These are phyloP conservation scores for Lates calcarifer DNA, from an alignment of 2,113 vertebrate species.

Conservation along the genomic window DNA sequence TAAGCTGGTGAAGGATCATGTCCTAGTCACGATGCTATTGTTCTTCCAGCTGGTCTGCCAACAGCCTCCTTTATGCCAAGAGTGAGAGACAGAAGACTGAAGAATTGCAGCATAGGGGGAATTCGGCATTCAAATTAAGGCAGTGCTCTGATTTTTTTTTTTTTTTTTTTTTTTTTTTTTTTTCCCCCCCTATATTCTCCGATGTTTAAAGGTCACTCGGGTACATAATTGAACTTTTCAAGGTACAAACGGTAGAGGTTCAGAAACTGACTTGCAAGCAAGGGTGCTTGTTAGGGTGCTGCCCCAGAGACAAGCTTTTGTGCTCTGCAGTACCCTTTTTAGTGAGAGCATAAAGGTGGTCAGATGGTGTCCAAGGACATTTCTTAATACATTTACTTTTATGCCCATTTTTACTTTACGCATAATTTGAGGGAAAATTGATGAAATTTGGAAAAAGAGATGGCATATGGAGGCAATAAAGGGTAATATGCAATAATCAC, in stretches of 20 bases:
- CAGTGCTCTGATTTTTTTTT: constrained; percentile 21
- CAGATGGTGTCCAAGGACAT: not conserved
- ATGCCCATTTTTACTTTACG: not conserved
- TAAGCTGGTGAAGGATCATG: constrained; percentile 25
- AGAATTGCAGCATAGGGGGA: not conserved
- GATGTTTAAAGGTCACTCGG: constrained; percentile 48
- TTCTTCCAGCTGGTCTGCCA: constrained; percentile 16
- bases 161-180: too few relatives aligned
- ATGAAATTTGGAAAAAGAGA: not conserved
- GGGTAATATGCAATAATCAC: not conserved
- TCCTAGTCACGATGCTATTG: constrained; percentile 6
- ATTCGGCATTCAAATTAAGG: constrained; percentile 2
- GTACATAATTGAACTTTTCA: constrained; percentile 46
- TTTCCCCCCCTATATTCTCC: not conserved
- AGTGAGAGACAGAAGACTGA: not conserved
- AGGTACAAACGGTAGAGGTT: constrained; percentile 18
- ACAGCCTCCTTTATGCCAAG: not conserved
- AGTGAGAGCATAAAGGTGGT: not conserved
- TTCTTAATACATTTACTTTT: not conserved
- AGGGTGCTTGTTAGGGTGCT: not conserved
- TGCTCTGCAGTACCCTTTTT: constrained; percentile 4
- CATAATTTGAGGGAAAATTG: not conserved
- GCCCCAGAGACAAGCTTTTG: not conserved
- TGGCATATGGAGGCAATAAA: not conserved
- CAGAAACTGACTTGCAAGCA: constrained; percentile 9